Evolutionary conservation across 1,140 invertebrate species (phyloP).

Genomic region (Oedothorax gibbosus): DNA sequence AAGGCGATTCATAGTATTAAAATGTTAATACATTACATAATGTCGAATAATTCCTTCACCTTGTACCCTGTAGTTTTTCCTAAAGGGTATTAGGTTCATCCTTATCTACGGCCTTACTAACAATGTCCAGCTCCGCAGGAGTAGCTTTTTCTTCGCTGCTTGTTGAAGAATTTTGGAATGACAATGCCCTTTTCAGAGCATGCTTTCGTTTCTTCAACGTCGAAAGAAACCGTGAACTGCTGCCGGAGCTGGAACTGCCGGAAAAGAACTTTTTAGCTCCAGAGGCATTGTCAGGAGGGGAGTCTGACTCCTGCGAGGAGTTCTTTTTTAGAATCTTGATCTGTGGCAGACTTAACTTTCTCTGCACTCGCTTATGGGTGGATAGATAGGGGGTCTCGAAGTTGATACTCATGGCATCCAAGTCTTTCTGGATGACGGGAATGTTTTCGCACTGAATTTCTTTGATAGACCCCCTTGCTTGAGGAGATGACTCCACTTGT

Average conservation of each 20-base stretch:
- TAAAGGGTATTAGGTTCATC: no score
- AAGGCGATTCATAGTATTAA: no score
- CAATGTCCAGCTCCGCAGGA: neutral
- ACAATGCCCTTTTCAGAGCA: constrained; percentile 48
- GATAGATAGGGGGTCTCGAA: constrained; percentile 52
- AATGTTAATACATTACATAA: no score
- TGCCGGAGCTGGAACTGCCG: constrained; percentile 28
- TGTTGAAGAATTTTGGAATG: constrained; percentile 57
- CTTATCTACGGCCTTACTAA: neutral
- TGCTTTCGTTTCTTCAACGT: constrained; percentile 50
- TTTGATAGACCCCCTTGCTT: neutral
- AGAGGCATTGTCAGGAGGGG: constrained; percentile 30
- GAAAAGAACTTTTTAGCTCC: constrained; percentile 7
- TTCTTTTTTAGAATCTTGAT: constrained; percentile 57
- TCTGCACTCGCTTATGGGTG: constrained; percentile 31
- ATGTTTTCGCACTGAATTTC: constrained; percentile 42
- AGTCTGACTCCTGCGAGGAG: constrained; percentile 54
- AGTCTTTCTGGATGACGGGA: constrained; percentile 45
- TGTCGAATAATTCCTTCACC: no score
- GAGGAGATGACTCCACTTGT: neutral
- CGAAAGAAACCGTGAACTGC: constrained; percentile 29
- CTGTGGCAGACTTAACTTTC: constrained; percentile 53
- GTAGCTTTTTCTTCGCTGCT: constrained; percentile 45
- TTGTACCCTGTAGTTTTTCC: no score
- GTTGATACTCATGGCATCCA: constrained; percentile 59